Percentiles rank a stretch among this genome's conserved stretches.
These are phyloP conservation scores for Prionailurus viverrinus DNA, from an alignment of 2,113 vertebrate genomes.

Conservation along the genomic window DNA sequence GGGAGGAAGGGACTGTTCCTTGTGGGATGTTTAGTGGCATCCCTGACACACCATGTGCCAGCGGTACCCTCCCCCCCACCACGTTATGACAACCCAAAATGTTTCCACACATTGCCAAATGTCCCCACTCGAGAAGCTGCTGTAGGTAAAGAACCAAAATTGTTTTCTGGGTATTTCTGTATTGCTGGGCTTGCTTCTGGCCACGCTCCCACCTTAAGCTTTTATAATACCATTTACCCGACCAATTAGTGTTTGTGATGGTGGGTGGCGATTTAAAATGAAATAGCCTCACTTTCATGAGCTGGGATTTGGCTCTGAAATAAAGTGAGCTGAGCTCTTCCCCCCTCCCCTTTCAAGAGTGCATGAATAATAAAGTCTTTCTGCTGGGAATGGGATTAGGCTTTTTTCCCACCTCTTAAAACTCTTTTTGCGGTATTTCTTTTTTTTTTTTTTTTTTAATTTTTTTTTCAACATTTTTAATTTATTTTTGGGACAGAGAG, in stretches of 20 bases:
- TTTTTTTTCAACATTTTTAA: too few species aligned
- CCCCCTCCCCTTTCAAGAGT: not conserved
- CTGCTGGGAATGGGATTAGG: conserved; percentile 55
- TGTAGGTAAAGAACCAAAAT: not conserved
- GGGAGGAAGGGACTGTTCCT: not conserved
- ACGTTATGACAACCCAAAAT: not conserved
- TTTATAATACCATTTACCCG: conserved; percentile 57
- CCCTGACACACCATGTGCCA: too few species aligned
- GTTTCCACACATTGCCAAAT: not conserved
- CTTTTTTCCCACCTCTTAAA: conserved; percentile 27
- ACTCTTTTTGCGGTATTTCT: not conserved
- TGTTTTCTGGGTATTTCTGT: not conserved
- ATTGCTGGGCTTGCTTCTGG: conserved; percentile 2
- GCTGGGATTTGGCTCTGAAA: conserved; percentile 72
- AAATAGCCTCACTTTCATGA: conserved; percentile 45
- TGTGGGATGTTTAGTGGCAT: not conserved
- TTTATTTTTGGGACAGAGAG: too few species aligned
- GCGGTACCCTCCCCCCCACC: too few species aligned
- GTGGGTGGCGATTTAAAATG: conserved; percentile 51
- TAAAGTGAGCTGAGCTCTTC: conserved; percentile 27
- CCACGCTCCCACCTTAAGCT: conserved; percentile 5
- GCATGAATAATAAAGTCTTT: conserved; percentile 57
- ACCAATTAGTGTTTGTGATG: conserved; percentile 32
- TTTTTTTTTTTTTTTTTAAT: too few species aligned
- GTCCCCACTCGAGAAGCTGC: not conserved